Percentiles rank a stretch among this genome's conserved stretches.
Conservation (phyloP, 2,797 vertebrate genomes). For the Pogoniulus pusillus region DNA sequence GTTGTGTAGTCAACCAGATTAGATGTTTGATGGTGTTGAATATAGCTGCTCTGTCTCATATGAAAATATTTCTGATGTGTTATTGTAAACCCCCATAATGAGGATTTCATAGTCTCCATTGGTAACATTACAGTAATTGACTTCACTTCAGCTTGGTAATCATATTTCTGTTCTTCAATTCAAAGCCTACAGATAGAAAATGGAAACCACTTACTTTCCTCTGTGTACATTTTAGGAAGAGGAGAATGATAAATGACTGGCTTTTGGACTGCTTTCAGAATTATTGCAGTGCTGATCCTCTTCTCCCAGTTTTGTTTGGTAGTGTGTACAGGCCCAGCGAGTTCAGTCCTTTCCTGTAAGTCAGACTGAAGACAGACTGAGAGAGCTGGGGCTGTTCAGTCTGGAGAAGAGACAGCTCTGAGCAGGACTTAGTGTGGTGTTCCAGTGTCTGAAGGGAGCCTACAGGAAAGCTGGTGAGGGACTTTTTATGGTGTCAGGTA, state of each 20-base stretch:
- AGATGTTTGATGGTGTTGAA: neutral
- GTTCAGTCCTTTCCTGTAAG: neutral
- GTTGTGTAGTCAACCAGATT: neutral
- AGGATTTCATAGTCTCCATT: neutral
- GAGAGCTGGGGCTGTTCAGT: too few species aligned
- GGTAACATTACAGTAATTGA: neutral
- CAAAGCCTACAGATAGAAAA: neutral
- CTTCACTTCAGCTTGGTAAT: neutral
- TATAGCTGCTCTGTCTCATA: neutral
- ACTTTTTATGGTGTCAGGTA: too few species aligned
- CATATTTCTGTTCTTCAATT: conserved; percentile 21
- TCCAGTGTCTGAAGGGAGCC: too few species aligned
- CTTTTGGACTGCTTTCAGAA: conserved; percentile 7
- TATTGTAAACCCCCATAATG: neutral
- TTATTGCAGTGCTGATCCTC: conserved; percentile 7
- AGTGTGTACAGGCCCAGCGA: neutral
- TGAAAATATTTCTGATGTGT: neutral
- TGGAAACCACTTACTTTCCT: neutral
- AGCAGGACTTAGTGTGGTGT: too few species aligned
- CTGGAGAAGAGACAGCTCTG: too few species aligned
- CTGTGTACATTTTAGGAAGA: conserved; percentile 9
- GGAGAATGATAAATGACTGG: neutral
- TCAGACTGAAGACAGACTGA: too few species aligned
- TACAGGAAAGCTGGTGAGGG: too few species aligned
- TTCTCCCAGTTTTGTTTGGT: neutral